Evolutionary conservation across 2,888 invertebrate genomes (phyloP).

Genomic region (Lycocerus yunnanus): DNA sequence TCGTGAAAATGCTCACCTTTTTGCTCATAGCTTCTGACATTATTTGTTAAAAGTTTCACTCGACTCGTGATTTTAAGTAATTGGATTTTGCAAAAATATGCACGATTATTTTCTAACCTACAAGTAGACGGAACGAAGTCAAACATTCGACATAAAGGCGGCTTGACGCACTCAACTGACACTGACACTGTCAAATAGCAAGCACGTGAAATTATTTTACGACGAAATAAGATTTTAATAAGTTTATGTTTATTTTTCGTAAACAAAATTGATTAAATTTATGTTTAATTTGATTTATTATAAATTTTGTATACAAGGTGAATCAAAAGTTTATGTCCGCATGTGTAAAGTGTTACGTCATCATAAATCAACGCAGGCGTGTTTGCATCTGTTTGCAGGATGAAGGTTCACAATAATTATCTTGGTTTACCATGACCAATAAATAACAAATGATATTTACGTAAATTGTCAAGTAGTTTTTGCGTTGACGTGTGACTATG

Average conservation of each 20-base stretch:
- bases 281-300: background rate
- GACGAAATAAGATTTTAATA: background rate
- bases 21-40: constrained; percentile 24
- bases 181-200: background rate
- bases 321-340: background rate
- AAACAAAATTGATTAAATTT: too few relatives aligned
- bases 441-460: background rate
- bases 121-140: background rate
- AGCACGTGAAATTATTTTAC: background rate
- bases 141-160: background rate
- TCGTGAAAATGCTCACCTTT: constrained; percentile 17
- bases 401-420: too few relatives aligned
- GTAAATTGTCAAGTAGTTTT: background rate
- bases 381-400: too few relatives aligned
- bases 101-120: constrained; percentile 3
- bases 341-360: too few relatives aligned
- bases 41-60: background rate
- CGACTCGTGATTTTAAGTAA: background rate
- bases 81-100: background rate
- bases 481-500: constrained; percentile 54
- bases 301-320: background rate
- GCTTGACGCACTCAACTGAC: background rate
- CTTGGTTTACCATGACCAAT: background rate
- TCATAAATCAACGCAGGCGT: too few relatives aligned
- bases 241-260: background rate